Conservation (phyloP, 1,140 invertebrate genomes). For the Drosophila nasuta region DNA sequence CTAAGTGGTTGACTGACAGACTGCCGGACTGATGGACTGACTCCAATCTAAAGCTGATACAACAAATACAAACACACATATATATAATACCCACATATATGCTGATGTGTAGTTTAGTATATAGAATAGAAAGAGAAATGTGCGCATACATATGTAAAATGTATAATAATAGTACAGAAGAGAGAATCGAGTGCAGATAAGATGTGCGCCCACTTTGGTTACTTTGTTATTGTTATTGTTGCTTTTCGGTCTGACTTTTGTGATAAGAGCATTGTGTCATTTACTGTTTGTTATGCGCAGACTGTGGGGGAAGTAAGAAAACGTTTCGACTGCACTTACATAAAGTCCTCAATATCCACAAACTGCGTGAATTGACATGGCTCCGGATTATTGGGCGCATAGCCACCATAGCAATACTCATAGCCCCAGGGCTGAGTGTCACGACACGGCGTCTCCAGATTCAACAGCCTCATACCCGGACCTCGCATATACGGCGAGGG, state of each 20-base stretch:
- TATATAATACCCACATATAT: neutral
- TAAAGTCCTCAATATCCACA: constrained; percentile 89
- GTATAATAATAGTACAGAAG: constrained; percentile 40
- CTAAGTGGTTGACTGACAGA: neutral
- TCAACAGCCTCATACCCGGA: constrained; percentile 33
- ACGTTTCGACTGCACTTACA: constrained; percentile 86
- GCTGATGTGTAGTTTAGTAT: neutral
- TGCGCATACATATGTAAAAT: constrained; percentile 26
- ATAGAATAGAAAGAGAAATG: constrained; percentile 32
- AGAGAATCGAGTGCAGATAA: constrained; percentile 35
- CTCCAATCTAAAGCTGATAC: constrained; percentile 14
- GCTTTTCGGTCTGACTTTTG: neutral
- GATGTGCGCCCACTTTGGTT: constrained; percentile 33
- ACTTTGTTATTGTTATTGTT: constrained; percentile 13
- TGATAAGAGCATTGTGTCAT: constrained; percentile 48
- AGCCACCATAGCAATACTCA: constrained; percentile 88
- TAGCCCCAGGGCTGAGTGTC: constrained; percentile 87
- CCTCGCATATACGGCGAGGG: constrained; percentile 35
- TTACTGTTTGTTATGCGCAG: constrained; percentile 38
- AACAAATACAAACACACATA: constrained; percentile 4
- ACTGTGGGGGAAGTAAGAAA: neutral
- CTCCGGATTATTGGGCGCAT: constrained; percentile 83
- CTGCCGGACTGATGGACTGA: neutral
- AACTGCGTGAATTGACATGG: constrained; percentile 88
- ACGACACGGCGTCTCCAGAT: constrained; percentile 85